phyloP scores from a whole-genome alignment of 2,888 invertebrate genomes.

The Eupithecia subumbrata region DNA sequence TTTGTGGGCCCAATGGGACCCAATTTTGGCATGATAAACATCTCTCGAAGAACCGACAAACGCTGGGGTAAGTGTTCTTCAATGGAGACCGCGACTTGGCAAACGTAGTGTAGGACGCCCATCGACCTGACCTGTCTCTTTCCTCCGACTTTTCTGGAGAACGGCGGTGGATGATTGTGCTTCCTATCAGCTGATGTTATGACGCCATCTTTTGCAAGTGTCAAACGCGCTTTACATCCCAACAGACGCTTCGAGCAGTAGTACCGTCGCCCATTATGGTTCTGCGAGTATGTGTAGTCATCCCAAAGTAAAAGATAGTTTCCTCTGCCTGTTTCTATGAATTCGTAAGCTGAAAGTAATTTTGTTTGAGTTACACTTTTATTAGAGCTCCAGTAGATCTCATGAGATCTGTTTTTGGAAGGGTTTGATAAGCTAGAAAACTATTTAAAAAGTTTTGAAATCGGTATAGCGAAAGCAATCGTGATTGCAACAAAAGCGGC shows the following conservation, averaged over 20 bases:
- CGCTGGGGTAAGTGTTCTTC: no score
- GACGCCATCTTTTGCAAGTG: not conserved
- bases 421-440: not conserved
- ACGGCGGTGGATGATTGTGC: conserved; percentile 29
- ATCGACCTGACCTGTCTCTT: no score
- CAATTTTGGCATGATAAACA: no score
- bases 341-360: conserved; percentile 15
- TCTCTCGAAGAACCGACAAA: no score
- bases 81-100: no score
- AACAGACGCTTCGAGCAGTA: conserved; percentile 19
- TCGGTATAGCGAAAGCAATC: not conserved
- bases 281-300: conserved; percentile 21
- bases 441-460: not conserved
- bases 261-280: conserved; percentile 10
- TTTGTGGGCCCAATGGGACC: no score
- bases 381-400: not conserved
- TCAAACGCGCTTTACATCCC: conserved; percentile 20
- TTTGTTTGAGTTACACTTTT: not conserved
- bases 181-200: conserved; percentile 18
- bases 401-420: no score
- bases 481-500: not conserved
- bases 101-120: no score
- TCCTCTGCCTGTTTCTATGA: conserved; percentile 21
- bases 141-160: no score
- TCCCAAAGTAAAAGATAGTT: conserved; percentile 23